Conservation (phyloP, 1,140 invertebrate genomes). For the Vanessa atalanta region DNA sequence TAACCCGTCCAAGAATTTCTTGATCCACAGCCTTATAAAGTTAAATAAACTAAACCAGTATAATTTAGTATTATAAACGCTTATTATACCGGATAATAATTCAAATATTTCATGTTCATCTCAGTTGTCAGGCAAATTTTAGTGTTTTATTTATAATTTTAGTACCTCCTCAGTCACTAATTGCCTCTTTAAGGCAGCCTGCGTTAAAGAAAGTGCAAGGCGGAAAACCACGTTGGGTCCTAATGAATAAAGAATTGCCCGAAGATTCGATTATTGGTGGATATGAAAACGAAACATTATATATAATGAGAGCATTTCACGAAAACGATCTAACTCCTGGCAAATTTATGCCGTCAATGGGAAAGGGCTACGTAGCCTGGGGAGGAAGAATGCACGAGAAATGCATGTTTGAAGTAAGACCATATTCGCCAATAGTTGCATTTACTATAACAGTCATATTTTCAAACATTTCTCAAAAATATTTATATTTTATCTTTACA, state of each 20-base stretch:
- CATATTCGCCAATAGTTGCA: background rate
- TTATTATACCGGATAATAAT: too few species aligned
- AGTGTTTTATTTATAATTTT: background rate
- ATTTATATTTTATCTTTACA: constrained; percentile 36
- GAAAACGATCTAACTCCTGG: constrained; percentile 19
- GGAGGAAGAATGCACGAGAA: background rate
- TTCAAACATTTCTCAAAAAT: background rate
- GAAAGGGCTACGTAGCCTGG: constrained; percentile 22
- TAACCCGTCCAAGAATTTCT: too few species aligned
- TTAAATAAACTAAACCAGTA: too few species aligned
- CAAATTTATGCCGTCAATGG: constrained; percentile 24
- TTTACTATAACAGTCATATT: background rate
- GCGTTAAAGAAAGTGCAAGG: background rate
- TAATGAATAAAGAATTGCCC: constrained; percentile 15
- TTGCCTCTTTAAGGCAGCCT: background rate
- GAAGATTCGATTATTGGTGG: constrained; percentile 31
- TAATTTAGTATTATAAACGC: too few species aligned
- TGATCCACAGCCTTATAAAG: too few species aligned
- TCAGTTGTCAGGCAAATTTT: too few species aligned
- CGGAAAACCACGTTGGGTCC: constrained; percentile 28
- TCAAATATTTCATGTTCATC: too few species aligned
- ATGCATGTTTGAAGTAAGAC: constrained; percentile 5
- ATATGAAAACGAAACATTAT: constrained; percentile 31
- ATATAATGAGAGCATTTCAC: constrained; percentile 31
- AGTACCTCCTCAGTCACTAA: background rate